A percentile compares a stretch with the other conserved stretches of the same genome.
phyloP scores from a whole-genome alignment of 2,888 invertebrate species.

The Ephialtes manifestator region DNA sequence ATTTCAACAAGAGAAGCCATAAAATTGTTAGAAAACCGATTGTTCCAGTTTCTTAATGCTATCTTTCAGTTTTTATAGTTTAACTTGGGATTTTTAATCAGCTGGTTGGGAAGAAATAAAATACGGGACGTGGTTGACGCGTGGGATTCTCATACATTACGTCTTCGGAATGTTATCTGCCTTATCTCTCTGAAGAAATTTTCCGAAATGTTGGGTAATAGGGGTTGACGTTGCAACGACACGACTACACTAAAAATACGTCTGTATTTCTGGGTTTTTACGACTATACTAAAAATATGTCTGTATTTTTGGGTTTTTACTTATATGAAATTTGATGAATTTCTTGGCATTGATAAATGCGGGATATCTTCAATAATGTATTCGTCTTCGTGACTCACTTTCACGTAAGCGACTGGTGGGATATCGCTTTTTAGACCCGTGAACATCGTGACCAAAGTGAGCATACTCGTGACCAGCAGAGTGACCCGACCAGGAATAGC shows the following conservation, averaged over 20 bases:
- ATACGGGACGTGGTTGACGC: not conserved
- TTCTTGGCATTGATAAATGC: slow-evolving; percentile 8
- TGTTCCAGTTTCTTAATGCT: no score
- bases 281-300: slow-evolving; percentile 1
- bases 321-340: slow-evolving; percentile 24
- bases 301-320: slow-evolving; percentile 11
- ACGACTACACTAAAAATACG: slow-evolving; percentile 6
- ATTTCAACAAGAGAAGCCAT: no score
- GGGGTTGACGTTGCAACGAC: slow-evolving; percentile 29
- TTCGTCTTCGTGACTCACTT: slow-evolving; percentile 87
- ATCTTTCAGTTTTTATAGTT: no score
- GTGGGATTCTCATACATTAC: slow-evolving; percentile 28
- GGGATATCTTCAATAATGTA: slow-evolving; percentile 16
- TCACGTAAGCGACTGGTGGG: slow-evolving; percentile 95
- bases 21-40: no score
- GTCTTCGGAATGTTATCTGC: slow-evolving; percentile 53
- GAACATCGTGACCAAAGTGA: slow-evolving; percentile 95
- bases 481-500: slow-evolving; percentile 94
- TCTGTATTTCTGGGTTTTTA: slow-evolving; percentile 28
- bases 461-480: slow-evolving; percentile 93
- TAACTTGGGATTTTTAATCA: not conserved
- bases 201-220: slow-evolving; percentile 44
- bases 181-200: slow-evolving; percentile 63
- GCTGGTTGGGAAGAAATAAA: not conserved
- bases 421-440: slow-evolving; percentile 93